These are phyloP conservation scores for Paraescarpia echinospica DNA, from an alignment of 1,140 invertebrate genomes.

Conservation along the genomic window DNA sequence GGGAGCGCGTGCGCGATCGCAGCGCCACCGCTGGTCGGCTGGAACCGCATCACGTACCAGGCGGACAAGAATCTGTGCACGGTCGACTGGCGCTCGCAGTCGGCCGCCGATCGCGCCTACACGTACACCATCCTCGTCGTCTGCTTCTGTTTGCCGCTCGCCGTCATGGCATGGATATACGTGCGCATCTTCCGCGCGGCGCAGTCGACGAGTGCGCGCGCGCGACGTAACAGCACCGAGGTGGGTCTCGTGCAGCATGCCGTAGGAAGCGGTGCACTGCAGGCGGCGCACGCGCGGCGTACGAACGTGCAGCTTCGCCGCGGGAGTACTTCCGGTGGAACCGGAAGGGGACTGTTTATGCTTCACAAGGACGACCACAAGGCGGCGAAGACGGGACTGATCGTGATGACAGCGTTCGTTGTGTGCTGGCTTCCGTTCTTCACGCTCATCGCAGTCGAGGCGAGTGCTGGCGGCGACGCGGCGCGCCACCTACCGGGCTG, in stretches of 20 bases:
- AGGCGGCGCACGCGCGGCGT: slow-evolving; percentile 15
- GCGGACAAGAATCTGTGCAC: slow-evolving; percentile 48
- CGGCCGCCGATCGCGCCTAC: slow-evolving; percentile 40
- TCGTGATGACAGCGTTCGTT: slow-evolving; percentile 63
- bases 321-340: slow-evolving; percentile 31
- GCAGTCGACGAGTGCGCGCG: slow-evolving; percentile 69
- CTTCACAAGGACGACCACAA: slow-evolving; percentile 63
- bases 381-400: slow-evolving; percentile 63
- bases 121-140: slow-evolving; percentile 40
- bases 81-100: slow-evolving; percentile 42
- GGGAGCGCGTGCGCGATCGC: slow-evolving; percentile 45
- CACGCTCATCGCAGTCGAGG: slow-evolving; percentile 46
- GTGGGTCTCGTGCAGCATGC: slow-evolving; percentile 41
- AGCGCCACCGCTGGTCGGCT: slow-evolving; percentile 46
- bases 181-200: slow-evolving; percentile 73
- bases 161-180: slow-evolving; percentile 72
- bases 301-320: slow-evolving; percentile 20
- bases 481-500: slow-evolving; percentile 37
- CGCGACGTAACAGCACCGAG: slow-evolving; percentile 67
- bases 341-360: slow-evolving; percentile 55
- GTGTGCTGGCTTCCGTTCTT: slow-evolving; percentile 63
- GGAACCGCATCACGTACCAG: slow-evolving; percentile 50
- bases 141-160: slow-evolving; percentile 68
- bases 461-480: slow-evolving; percentile 32
- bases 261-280: slow-evolving; percentile 34